phyloP scores from a whole-genome alignment of 37 sponge, comb jelly and placozoan genomes.

The Chondrilla cf. caribensis region DNA sequence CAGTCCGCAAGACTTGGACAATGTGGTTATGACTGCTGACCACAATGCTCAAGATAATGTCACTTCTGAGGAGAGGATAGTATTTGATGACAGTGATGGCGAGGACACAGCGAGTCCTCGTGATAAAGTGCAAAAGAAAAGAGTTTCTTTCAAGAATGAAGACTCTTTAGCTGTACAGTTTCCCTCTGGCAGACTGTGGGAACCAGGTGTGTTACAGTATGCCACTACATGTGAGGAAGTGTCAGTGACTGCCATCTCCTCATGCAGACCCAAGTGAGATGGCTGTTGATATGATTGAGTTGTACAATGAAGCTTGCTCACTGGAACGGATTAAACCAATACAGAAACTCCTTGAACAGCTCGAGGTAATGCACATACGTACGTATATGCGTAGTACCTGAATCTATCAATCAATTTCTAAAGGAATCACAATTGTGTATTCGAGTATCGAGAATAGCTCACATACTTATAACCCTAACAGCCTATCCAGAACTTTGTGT shows the following conservation, averaged over 20 bases:
- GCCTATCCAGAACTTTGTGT: too few relatives aligned
- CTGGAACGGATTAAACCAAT: conserved; percentile 46
- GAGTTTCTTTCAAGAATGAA: conserved; percentile 35
- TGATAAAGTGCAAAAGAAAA: not conserved
- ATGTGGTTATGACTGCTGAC: not conserved
- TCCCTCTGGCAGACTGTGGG: conserved; percentile 53
- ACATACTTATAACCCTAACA: too few relatives aligned
- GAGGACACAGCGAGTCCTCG: not conserved
- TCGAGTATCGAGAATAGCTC: too few relatives aligned
- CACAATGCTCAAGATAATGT: too few relatives aligned
- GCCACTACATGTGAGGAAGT: not conserved
- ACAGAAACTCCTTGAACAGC: conserved; percentile 67
- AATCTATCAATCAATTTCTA: too few relatives aligned
- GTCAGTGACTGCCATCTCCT: not conserved
- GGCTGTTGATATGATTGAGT: conserved; percentile 59
- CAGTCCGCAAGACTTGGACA: not conserved
- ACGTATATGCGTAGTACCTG: not conserved
- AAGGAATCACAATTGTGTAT: too few relatives aligned
- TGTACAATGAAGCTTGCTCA: conserved; percentile 58
- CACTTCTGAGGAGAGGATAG: not conserved
- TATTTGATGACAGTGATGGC: not conserved
- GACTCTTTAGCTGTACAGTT: conserved; percentile 36
- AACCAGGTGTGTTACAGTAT: not conserved
- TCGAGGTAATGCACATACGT: conserved; percentile 62
- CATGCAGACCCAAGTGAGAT: conserved; percentile 59